Percentiles rank a stretch among this genome's conserved stretches.
Evolutionary conservation across 2,113 vertebrate species (phyloP).

Genomic region (Neolamprologus brichardi): DNA sequence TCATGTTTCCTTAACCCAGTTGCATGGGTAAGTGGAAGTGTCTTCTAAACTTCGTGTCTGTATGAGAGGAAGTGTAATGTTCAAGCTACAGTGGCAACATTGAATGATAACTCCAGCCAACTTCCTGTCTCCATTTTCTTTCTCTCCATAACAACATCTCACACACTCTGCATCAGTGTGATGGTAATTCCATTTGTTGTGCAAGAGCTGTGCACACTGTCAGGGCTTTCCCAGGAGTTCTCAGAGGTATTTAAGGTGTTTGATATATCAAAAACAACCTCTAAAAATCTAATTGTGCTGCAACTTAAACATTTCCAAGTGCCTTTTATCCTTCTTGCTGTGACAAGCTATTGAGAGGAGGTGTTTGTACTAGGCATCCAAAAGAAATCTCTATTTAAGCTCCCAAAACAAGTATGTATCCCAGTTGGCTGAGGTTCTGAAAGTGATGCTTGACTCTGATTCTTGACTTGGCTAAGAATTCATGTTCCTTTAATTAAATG

Average conservation of each 20-base stretch:
- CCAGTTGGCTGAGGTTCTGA: background rate
- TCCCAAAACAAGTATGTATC: background rate
- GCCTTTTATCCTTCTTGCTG: background rate
- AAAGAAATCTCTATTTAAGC: background rate
- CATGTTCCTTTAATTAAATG: background rate
- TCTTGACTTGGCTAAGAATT: background rate
- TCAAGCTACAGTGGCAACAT: background rate
- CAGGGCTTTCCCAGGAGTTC: background rate
- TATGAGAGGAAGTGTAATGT: background rate
- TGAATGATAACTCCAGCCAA: background rate
- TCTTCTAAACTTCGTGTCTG: background rate
- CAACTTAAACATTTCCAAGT: background rate
- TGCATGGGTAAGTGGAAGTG: background rate
- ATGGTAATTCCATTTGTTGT: background rate
- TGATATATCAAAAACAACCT: background rate
- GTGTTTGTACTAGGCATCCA: background rate
- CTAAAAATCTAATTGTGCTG: background rate
- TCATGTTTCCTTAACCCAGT: background rate
- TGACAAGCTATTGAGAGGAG: background rate
- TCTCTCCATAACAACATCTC: background rate
- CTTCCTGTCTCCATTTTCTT: background rate
- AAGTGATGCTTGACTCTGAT: background rate
- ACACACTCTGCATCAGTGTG: background rate
- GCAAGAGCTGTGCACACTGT: background rate
- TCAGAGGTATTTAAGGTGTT: constrained; percentile 17